Evolutionary conservation across 2,797 vertebrate genomes (phyloP).

Genomic region (Crenuchus spilurus): DNA sequence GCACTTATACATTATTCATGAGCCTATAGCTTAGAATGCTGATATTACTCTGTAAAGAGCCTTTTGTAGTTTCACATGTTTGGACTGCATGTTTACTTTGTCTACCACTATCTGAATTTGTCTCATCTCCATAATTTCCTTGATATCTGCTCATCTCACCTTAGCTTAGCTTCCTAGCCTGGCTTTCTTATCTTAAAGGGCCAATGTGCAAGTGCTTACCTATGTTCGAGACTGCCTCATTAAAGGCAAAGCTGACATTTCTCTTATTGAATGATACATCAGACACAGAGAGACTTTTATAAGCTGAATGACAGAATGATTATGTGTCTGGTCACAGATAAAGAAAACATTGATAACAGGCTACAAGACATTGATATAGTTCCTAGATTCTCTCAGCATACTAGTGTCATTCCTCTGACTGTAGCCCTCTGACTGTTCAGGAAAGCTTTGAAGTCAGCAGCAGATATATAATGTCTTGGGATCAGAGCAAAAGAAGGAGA

Average conservation of each 20-base stretch:
- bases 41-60: background rate
- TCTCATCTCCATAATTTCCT: conserved; percentile 27
- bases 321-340: conserved; percentile 40
- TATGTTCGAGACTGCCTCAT: conserved; percentile 19
- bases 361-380: conserved; percentile 11
- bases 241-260: conserved; percentile 49
- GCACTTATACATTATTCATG: conserved; percentile 66
- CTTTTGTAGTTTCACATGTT: conserved; percentile 9
- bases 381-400: background rate
- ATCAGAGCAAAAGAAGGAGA: conserved; percentile 2
- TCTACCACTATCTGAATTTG: conserved; percentile 22
- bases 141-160: conserved; percentile 17
- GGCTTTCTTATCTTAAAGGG: conserved; percentile 34
- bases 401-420: conserved; percentile 16
- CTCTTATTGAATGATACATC: conserved; percentile 47
- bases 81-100: conserved; percentile 9
- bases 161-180: conserved; percentile 4
- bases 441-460: conserved; percentile 31
- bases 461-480: conserved; percentile 53
- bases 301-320: conserved; percentile 25
- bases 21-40: conserved; percentile 29
- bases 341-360: conserved; percentile 31
- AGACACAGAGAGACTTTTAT: conserved; percentile 43
- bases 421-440: conserved; percentile 25
- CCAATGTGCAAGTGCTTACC: conserved; percentile 51